Base-by-base conservation (phyloP, 2,888 invertebrate species). In the Prosopocoilus inquinatus region DNA sequence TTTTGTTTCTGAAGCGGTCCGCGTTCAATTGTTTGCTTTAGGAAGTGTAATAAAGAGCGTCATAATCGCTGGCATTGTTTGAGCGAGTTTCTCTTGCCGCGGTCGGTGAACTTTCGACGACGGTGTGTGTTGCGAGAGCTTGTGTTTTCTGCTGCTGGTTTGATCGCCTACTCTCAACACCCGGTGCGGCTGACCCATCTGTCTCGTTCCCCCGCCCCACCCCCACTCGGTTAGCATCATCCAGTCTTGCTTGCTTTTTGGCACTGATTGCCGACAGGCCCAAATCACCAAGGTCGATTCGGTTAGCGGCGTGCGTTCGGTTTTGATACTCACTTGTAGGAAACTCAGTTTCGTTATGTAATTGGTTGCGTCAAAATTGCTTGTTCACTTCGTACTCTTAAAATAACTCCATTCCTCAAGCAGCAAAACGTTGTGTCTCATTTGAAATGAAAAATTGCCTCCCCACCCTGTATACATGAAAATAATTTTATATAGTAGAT, bases 101-200 rank as follows among this genome's bases (percentile, higher is more conserved):
- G 62, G 62, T 62, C 62, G 58, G 46, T 62, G 62, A 62, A 62
- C 62, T 48, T 55, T 46, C 47, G 34, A 43, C 55, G 36, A 51
- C 39, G 50, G 28, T 13, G 49, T 13, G 49, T 35, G 33, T 36
- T 35, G 36, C 34, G 48, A 16, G 48, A 32, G 11, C 46, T 38
- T 13, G 12, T 12, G 35, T 36, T 33, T 12, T 32, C n/a, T 16
- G 11, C 7, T 20, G 16, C 46, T 32, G 46, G 45, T 45, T 15
- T 16, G 13, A 34, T 35, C 41, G 41, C 41, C 41, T 41, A 41
- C 41, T 41, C 16, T 41, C 41, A 15, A 41, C 41, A 41, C 41
- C 41, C 41, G 13, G 15, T 9, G 46, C 15, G 33, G 46, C 46
- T 32, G 15, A 32, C 33, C 15, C 46, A 20, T 13, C 33, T 46